Percentiles rank a stretch among this genome's conserved stretches.
phyloP scores from a whole-genome alignment of 2,113 vertebrate species.

The Colaptes auratus region DNA sequence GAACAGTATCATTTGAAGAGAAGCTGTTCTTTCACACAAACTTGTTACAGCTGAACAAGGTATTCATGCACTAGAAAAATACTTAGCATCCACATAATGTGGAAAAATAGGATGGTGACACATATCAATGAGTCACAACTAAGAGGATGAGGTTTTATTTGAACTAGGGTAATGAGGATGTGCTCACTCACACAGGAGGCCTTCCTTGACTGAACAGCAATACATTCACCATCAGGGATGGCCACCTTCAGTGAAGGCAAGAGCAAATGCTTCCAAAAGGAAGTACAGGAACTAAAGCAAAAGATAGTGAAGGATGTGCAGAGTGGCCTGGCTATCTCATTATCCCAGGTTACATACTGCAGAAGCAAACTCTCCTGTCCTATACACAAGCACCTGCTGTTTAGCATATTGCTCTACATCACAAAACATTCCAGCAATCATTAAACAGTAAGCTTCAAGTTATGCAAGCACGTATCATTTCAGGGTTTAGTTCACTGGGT shows the following conservation, averaged over 20 bases:
- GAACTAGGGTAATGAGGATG: slow-evolving; percentile 8
- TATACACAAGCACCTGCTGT: not conserved
- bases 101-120: slow-evolving; percentile 8
- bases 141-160: not conserved
- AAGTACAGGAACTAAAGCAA: not conserved
- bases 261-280: not conserved
- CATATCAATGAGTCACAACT: slow-evolving; percentile 20
- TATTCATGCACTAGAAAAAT: not conserved
- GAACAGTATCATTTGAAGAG: not conserved
- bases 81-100: not conserved
- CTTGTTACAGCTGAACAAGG: not conserved
- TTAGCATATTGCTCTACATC: not conserved
- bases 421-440: not conserved
- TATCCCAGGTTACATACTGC: not conserved
- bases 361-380: not conserved
- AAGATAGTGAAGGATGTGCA: not conserved
- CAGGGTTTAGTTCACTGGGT: not conserved
- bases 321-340: not conserved
- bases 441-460: not conserved
- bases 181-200: not conserved
- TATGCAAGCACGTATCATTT: not conserved
- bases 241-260: not conserved
- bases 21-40: not conserved
- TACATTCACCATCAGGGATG: fast-evolving
- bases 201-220: not conserved